Percentiles rank a stretch among this genome's conserved stretches.
Evolutionary conservation across 92 coral and sea anemone species (phyloP).

Genomic region (Blastomussa wellsi): DNA sequence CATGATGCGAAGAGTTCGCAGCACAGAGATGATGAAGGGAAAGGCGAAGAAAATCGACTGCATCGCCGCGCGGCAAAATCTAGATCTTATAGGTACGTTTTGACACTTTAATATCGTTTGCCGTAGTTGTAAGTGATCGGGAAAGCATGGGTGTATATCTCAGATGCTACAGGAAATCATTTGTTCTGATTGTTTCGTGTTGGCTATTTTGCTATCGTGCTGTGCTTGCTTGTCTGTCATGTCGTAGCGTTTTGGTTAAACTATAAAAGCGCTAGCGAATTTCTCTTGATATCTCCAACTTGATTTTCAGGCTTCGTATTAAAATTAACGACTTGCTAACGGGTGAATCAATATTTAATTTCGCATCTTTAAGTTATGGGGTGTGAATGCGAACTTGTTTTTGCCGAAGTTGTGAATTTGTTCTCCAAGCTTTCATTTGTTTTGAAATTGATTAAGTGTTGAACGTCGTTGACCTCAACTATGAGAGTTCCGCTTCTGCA

Average conservation of each 20-base stretch:
- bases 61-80: slow-evolving; percentile 71
- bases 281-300: background rate
- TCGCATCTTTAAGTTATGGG: slow-evolving; percentile 13
- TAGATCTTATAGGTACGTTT: slow-evolving; percentile 68
- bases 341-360: slow-evolving; percentile 30
- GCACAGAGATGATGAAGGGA: slow-evolving; percentile 23
- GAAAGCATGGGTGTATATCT: slow-evolving; percentile 15
- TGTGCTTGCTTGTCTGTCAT: background rate
- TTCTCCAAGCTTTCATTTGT: slow-evolving; percentile 11
- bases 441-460: background rate
- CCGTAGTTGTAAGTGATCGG: slow-evolving; percentile 11
- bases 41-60: slow-evolving; percentile 41
- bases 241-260: background rate
- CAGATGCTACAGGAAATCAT: slow-evolving; percentile 28
- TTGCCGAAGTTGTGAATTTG: slow-evolving; percentile 13
- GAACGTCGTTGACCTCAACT: slow-evolving; percentile 24
- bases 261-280: background rate
- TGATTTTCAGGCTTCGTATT: slow-evolving; percentile 10
- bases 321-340: slow-evolving; percentile 33
- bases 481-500: slow-evolving; percentile 20
- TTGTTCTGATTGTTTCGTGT: slow-evolving; percentile 14
- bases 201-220: slow-evolving; percentile 15
- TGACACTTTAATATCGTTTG: slow-evolving; percentile 29
- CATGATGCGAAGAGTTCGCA: slow-evolving; percentile 1
- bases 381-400: slow-evolving; percentile 30